Conservation (phyloP, 2,797 vertebrate genomes). For the Esox masquinongy region DNA sequence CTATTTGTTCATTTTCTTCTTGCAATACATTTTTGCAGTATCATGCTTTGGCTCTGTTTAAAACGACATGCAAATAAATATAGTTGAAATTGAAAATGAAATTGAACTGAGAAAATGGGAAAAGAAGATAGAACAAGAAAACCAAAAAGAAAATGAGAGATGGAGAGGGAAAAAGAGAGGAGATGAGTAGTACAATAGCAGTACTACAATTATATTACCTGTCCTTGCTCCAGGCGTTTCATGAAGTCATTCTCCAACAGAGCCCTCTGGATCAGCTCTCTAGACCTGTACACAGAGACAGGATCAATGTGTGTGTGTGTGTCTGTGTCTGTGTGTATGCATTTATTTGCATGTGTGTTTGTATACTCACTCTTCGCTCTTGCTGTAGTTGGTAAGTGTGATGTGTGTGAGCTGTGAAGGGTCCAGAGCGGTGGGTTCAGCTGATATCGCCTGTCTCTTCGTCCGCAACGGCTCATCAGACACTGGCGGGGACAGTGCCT, state of each 20-base stretch:
- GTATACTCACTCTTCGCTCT: slow-evolving; percentile 67
- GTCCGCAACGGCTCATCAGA: slow-evolving; percentile 69
- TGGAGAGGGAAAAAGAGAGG: not conserved
- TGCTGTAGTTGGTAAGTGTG: slow-evolving; percentile 71
- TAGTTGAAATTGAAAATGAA: not conserved
- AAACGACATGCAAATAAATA: too few species aligned
- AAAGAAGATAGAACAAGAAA: not conserved
- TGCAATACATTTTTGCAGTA: too few species aligned
- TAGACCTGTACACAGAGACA: slow-evolving; percentile 57
- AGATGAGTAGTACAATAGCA: not conserved
- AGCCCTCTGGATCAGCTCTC: slow-evolving; percentile 72
- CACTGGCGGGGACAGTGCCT: not conserved
- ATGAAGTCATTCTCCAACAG: slow-evolving; percentile 79
- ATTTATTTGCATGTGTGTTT: slow-evolving; percentile 2
- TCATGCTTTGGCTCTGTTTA: too few species aligned
- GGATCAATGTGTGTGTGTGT: not conserved
- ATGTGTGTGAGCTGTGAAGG: slow-evolving; percentile 67
- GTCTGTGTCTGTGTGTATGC: slow-evolving; percentile 1
- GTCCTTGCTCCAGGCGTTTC: slow-evolving; percentile 69
- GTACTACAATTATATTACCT: slow-evolving; percentile 7
- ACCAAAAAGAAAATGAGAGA: not conserved
- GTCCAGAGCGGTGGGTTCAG: slow-evolving; percentile 70
- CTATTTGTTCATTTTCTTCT: too few species aligned
- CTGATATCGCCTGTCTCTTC: slow-evolving; percentile 78
- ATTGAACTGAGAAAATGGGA: not conserved